Evolutionary conservation across 2,797 vertebrate species (phyloP).

Genomic region (Paramormyrops hopkinsi): DNA sequence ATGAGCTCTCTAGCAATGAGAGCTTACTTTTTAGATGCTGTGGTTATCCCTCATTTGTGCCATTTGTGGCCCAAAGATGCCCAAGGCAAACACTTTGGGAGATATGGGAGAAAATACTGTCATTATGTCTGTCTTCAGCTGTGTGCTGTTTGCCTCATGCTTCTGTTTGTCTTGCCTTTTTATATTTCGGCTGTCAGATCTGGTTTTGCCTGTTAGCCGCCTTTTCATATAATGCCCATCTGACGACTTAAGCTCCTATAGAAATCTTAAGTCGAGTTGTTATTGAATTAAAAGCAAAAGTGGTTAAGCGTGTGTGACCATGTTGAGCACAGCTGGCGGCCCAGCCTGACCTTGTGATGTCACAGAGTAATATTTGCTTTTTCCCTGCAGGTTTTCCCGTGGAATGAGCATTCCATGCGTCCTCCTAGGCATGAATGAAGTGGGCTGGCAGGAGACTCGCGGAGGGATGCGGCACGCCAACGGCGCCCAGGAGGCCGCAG

Average conservation of each 20-base stretch:
- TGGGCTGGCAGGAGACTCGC: conserved; percentile 72
- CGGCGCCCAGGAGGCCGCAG: conserved; percentile 57
- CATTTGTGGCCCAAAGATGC: neutral
- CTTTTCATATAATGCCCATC: neutral
- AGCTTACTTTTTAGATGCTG: neutral
- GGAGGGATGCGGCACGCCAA: conserved; percentile 65
- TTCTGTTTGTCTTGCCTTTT: neutral
- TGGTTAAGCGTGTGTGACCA: neutral
- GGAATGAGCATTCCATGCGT: conserved; percentile 72
- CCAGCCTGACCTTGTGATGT: neutral
- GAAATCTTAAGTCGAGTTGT: neutral
- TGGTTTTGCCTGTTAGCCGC: neutral
- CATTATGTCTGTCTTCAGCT: neutral
- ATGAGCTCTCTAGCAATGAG: neutral
- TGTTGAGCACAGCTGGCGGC: neutral
- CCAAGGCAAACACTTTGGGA: neutral
- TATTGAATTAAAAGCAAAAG: neutral
- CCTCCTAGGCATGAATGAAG: conserved; percentile 73
- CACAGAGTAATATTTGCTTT: conserved; percentile 1
- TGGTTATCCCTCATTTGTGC: neutral
- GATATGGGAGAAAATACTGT: neutral
- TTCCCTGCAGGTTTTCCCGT: conserved; percentile 53
- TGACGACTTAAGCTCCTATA: neutral
- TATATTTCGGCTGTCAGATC: neutral
- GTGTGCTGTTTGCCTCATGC: neutral